A percentile compares a stretch with the other conserved stretches of the same genome.
These are phyloP conservation scores for Microcebus tavaratra DNA, from an alignment of 2,113 vertebrate genomes.

Conservation along the genomic window DNA sequence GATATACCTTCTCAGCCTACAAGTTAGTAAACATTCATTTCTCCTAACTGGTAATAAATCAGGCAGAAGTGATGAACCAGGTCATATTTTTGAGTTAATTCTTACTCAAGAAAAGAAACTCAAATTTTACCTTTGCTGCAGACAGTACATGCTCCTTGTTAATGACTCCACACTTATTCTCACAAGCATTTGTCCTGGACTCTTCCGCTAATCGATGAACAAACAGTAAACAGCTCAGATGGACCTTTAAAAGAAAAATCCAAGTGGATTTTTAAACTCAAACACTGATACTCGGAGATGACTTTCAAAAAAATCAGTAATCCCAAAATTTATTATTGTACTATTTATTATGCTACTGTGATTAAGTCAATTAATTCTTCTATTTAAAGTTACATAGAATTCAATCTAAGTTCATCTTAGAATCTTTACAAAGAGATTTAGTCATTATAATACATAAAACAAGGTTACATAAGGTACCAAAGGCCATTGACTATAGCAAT, in stretches of 20 bases:
- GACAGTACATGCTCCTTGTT: conserved; percentile 82
- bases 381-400: background rate
- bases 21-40: background rate
- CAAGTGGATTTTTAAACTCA: background rate
- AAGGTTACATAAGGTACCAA: background rate
- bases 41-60: background rate
- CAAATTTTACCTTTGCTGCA: conserved; percentile 86
- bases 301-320: conserved; percentile 19
- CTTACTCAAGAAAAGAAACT: conserved; percentile 16
- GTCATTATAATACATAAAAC: background rate
- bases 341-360: background rate
- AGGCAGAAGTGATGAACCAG: background rate
- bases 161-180: conserved; percentile 82
- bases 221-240: conserved; percentile 87
- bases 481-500: background rate
- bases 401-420: background rate
- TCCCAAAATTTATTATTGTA: background rate
- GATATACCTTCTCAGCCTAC: background rate
- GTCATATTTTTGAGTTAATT: background rate
- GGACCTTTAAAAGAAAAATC: conserved; percentile 81
- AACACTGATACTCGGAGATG: background rate
- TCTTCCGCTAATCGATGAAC: conserved; percentile 86
- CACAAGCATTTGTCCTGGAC: conserved; percentile 84
- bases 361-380: background rate
- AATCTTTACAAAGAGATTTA: background rate